Conservation (phyloP, 1,140 invertebrate genomes). For the Anoplolepis gracilipes region DNA sequence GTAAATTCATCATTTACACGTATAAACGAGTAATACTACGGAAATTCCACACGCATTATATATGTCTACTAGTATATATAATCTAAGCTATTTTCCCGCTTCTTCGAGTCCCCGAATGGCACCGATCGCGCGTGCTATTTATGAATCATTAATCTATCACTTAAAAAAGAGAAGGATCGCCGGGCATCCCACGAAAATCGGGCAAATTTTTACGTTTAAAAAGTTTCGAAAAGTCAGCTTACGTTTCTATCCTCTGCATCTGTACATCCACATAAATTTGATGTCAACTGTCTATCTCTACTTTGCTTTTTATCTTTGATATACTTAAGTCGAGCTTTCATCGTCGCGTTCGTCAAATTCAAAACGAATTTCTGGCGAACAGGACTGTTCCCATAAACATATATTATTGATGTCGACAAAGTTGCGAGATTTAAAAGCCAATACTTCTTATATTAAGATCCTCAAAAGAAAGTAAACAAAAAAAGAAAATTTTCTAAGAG, state of each 20-base stretch:
- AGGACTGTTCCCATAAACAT: slow-evolving; percentile 32
- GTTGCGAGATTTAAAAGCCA: background rate
- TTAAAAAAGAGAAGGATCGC: slow-evolving; percentile 23
- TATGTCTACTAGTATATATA: background rate
- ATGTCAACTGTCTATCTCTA: background rate
- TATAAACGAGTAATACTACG: background rate
- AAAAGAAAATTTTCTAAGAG: background rate
- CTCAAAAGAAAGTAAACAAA: background rate
- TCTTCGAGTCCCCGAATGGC: slow-evolving; percentile 50
- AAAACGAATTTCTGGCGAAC: background rate
- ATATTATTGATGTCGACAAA: background rate
- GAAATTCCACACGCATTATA: background rate
- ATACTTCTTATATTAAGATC: background rate
- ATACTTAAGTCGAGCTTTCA: background rate
- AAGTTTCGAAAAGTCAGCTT: background rate
- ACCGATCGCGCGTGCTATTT: slow-evolving; percentile 61
- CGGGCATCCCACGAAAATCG: slow-evolving; percentile 2
- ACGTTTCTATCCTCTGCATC: slow-evolving; percentile 22
- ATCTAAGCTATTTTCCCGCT: slow-evolving; percentile 32
- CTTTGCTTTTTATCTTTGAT: background rate
- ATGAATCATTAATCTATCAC: slow-evolving; percentile 23
- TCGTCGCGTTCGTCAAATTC: background rate
- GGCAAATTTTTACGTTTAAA: background rate
- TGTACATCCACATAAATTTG: background rate
- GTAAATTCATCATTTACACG: background rate